A percentile compares a stretch with the other conserved stretches of the same genome.
phyloP scores from a whole-genome alignment of 23 tunicate species.

The Ascidia mentula region DNA sequence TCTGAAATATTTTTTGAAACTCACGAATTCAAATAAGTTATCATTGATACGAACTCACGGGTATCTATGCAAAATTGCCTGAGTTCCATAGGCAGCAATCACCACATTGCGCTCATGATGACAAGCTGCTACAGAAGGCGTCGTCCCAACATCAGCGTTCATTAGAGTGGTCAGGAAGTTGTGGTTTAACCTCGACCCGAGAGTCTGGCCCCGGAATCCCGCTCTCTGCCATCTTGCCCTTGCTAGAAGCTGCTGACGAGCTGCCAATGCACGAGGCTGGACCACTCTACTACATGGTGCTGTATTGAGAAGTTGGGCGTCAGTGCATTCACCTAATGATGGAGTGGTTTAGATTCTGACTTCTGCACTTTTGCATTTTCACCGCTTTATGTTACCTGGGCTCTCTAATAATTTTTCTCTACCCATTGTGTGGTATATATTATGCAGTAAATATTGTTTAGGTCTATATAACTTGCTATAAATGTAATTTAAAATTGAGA shows the following conservation, averaged over 20 bases:
- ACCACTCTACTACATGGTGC: background rate
- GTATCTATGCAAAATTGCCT: slow-evolving; percentile 46
- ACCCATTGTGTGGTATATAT: too few relatives aligned
- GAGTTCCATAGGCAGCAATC: slow-evolving; percentile 81
- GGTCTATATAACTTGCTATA: too few relatives aligned
- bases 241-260: background rate
- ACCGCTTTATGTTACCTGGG: too few relatives aligned
- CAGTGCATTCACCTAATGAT: background rate
- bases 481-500: too few relatives aligned
- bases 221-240: background rate
- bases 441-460: too few relatives aligned
- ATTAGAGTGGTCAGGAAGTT: background rate
- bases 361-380: too few relatives aligned
- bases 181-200: background rate
- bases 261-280: background rate
- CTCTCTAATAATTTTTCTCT: too few relatives aligned
- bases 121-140: background rate
- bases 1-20: too few relatives aligned
- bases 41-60: slow-evolving; percentile 25
- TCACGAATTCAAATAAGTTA: too few relatives aligned
- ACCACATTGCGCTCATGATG: slow-evolving; percentile 38
- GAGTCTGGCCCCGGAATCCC: background rate
- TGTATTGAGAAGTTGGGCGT: background rate
- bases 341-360: too few relatives aligned
- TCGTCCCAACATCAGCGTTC: background rate